Base-by-base conservation (phyloP, 1,140 invertebrate genomes). In the Xylocopa sonorina region DNA sequence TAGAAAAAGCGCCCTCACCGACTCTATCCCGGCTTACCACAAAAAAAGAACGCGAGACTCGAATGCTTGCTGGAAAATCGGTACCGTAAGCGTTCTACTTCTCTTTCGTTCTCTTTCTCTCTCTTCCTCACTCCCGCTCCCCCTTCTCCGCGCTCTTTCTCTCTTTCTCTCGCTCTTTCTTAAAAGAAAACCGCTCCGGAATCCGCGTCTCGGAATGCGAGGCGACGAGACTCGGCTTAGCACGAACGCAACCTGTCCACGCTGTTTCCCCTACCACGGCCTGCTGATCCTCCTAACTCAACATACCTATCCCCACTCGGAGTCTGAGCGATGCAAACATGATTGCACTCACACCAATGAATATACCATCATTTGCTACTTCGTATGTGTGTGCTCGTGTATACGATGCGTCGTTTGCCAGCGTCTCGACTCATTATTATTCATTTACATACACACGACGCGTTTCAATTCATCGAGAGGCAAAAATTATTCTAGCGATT, bases 51-150 rank as follows among this genome's bases (percentile, higher is more conserved):
- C 53, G 34, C 43, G 51, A 62, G 57, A 73, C 16, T 67, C 71
- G 75, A 79, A 83, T 58, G 60, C 76, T 82, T 55, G 79, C 67
- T 87, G 89, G 88, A 90, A 90, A 90, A 90, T 89, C 87, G 86
- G 87, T 90, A 91, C 89, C 90, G 90, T 91, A 90, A 90, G 89
- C 87, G 90, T 89, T 88, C 89, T 80, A 90, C 87, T 90, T 91
- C 73, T 85, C 80, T 82, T 75, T 85, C 79, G 73, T 62, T 80
- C 55, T 67, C 24, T 58, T 55, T 79, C 66, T 78, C 41, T 57
- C 27, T 41, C 50, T 68, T 64, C 27, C 10, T 69, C 62, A 69
- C 48, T 21, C 12, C 9, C 53, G 24, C 24, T 29, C 53, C 24
- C 24, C 1, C 80, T 86, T 90, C 89, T 62, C 74, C 63, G 69